These are phyloP conservation scores for Sebastes diploproa DNA, from an alignment of 2,797 vertebrate species.

Conservation along the genomic window DNA sequence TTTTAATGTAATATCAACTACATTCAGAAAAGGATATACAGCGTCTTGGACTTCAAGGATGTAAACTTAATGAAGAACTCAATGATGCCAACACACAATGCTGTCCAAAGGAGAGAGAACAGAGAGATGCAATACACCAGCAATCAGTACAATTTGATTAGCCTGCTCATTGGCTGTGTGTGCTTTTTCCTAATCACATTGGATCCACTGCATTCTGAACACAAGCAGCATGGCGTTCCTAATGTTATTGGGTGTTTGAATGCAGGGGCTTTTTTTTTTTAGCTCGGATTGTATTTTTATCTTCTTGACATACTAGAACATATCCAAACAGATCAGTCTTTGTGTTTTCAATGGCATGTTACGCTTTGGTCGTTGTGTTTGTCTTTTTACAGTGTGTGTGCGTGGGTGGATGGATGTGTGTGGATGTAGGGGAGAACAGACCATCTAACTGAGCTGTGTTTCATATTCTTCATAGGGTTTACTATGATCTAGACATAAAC, in stretches of 20 bases:
- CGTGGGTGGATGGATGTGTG: slow-evolving; percentile 18
- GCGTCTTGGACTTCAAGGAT: slow-evolving; percentile 27
- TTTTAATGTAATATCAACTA: neutral
- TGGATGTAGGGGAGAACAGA: slow-evolving; percentile 17
- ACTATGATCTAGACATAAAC: slow-evolving; percentile 7
- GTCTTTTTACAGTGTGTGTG: neutral
- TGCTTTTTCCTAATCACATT: slow-evolving; percentile 67
- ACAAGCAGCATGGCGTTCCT: slow-evolving; percentile 50
- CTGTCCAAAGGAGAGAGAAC: slow-evolving; percentile 40
- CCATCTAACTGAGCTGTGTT: slow-evolving; percentile 24
- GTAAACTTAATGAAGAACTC: slow-evolving; percentile 41
- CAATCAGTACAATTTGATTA: slow-evolving; percentile 71
- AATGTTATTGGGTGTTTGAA: slow-evolving; percentile 52
- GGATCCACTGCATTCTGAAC: slow-evolving; percentile 61
- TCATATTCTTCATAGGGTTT: slow-evolving; percentile 33
- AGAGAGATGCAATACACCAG: slow-evolving; percentile 56
- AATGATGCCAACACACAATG: slow-evolving; percentile 38
- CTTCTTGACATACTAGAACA: slow-evolving; percentile 40
- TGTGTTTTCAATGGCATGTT: slow-evolving; percentile 22
- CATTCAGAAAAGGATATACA: slow-evolving; percentile 7
- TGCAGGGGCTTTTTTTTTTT: slow-evolving; percentile 21
- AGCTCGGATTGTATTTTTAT: slow-evolving; percentile 52
- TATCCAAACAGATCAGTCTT: slow-evolving; percentile 35
- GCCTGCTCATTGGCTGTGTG: slow-evolving; percentile 64
- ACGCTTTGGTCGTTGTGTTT: slow-evolving; percentile 13